phyloP scores from a whole-genome alignment of 2,888 invertebrate species.

The Hydrotaea diabolus region DNA sequence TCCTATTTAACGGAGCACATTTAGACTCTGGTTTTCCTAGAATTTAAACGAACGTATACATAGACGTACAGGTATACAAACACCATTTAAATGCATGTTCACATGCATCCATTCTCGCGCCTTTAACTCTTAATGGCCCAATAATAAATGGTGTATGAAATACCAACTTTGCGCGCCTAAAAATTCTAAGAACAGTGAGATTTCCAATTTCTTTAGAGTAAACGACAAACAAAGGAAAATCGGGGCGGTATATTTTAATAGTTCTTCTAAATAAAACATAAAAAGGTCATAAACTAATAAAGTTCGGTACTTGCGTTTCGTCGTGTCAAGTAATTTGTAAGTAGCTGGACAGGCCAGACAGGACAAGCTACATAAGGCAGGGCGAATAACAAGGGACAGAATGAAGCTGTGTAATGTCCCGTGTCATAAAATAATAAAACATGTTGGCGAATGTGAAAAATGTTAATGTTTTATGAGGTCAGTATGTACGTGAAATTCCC shows the following conservation, averaged over 20 bases:
- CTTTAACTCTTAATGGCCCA: constrained; percentile 24
- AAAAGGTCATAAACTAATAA: constrained; percentile 19
- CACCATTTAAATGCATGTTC: too few species aligned
- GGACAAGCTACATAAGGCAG: background rate
- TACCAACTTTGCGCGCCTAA: background rate
- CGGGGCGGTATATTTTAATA: constrained; percentile 57
- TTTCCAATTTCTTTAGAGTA: constrained; percentile 6
- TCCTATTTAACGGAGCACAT: too few species aligned
- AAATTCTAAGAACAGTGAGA: background rate
- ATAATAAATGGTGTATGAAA: background rate
- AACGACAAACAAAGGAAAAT: background rate
- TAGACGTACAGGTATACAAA: constrained; percentile 5
- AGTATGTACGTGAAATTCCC: background rate
- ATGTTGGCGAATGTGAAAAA: too few species aligned
- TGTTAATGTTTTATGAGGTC: background rate
- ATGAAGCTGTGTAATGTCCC: background rate
- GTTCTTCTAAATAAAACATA: constrained; percentile 49
- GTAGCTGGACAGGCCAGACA: background rate
- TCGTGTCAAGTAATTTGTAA: constrained; percentile 35
- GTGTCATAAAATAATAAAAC: constrained; percentile 49
- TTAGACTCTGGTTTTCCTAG: too few species aligned
- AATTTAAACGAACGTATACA: too few species aligned
- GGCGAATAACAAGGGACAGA: background rate
- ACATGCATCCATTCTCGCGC: constrained; percentile 36
- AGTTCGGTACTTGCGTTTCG: constrained; percentile 35